phyloP scores from a whole-genome alignment of 2,797 vertebrate species.

The Falco biarmicus region DNA sequence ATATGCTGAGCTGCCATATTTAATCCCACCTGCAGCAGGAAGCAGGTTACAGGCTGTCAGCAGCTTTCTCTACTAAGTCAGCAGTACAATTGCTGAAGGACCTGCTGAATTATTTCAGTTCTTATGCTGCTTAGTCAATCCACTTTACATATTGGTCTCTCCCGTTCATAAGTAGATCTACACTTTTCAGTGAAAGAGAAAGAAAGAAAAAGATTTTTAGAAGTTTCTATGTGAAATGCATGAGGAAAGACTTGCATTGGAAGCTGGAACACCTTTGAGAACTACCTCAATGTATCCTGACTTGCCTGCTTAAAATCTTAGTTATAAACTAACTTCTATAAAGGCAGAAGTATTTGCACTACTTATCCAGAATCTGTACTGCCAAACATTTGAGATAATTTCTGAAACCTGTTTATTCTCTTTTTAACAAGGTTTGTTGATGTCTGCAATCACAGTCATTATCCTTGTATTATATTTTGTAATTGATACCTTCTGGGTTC shows the following conservation, averaged over 20 bases:
- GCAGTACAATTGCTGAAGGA: not conserved
- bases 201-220: not conserved
- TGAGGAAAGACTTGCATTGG: not conserved
- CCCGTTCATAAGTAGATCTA: not conserved
- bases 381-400: not conserved
- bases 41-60: not conserved
- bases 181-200: not conserved
- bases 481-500: conserved; percentile 95
- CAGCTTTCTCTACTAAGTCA: not conserved
- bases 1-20: not conserved
- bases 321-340: not conserved
- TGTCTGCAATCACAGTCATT: conserved; percentile 98
- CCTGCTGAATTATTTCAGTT: not conserved
- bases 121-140: not conserved
- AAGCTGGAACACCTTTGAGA: not conserved
- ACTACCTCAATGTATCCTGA: not conserved
- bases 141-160: not conserved
- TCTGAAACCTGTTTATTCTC: conserved; percentile 38
- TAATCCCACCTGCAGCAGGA: not conserved
- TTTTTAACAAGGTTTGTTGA: conserved; percentile 87
- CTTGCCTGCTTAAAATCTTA: not conserved
- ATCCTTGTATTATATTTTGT: conserved; percentile 97
- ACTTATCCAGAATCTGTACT: not conserved
- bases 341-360: not conserved
- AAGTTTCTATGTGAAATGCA: not conserved